Evolutionary conservation across 2,797 vertebrate species (phyloP).

Genomic region (Simalia tracyae): DNA sequence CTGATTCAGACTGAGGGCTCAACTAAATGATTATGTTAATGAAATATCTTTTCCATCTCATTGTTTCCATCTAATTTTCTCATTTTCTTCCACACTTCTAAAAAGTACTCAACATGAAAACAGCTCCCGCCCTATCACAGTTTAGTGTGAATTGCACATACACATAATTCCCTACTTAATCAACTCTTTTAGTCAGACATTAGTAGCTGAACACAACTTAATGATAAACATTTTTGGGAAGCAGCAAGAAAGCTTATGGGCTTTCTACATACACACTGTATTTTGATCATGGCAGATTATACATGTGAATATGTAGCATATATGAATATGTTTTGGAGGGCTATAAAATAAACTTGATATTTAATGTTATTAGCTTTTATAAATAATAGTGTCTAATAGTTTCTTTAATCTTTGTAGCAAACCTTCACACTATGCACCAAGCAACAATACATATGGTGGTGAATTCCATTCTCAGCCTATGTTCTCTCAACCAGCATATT

Average conservation of each 20-base stretch:
- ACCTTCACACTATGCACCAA: constrained; percentile 70
- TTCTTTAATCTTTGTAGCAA: constrained; percentile 63
- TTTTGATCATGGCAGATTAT: not conserved
- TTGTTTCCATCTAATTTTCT: not conserved
- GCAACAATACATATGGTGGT: constrained; percentile 76
- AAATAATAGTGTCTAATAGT: not conserved
- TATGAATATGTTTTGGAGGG: not conserved
- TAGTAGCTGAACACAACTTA: not conserved
- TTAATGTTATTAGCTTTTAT: not conserved
- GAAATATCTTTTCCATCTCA: not conserved
- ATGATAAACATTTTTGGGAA: not conserved
- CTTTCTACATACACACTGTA: not conserved
- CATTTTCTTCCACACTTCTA: not conserved
- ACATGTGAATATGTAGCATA: not conserved
- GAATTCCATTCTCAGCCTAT: constrained; percentile 60
- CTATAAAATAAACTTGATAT: not conserved
- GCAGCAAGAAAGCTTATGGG: not conserved
- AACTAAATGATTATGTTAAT: not conserved
- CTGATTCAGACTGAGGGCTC: not conserved
- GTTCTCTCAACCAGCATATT: constrained; percentile 75
- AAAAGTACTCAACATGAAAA: not conserved
- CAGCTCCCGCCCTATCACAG: not conserved
- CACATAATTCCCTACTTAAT: not conserved
- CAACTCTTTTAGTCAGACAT: no score
- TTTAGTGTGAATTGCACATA: not conserved